Percentiles rank a stretch among this genome's conserved stretches.
phyloP scores from a whole-genome alignment of 2,113 vertebrate genomes.

The Abramis brama region DNA sequence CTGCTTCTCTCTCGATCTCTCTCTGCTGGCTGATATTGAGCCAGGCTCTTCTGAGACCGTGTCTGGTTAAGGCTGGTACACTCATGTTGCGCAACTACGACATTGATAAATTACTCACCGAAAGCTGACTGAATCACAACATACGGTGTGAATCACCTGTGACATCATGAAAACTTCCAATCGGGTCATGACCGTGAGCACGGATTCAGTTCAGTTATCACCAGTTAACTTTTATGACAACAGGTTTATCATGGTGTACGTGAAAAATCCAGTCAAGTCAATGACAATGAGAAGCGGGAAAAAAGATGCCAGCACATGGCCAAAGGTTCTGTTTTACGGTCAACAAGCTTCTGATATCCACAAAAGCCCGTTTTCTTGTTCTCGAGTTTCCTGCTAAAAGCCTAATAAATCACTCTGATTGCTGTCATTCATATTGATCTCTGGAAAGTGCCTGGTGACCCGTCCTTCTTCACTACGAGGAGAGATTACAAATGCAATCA shows the following conservation, averaged over 20 bases:
- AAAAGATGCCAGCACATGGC: neutral
- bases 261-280: neutral
- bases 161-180: neutral
- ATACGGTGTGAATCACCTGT: constrained; percentile 16
- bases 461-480: constrained; percentile 53
- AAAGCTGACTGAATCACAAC: constrained; percentile 31
- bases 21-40: constrained; percentile 58
- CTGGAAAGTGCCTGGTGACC: constrained; percentile 64
- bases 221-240: neutral
- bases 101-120: constrained; percentile 35
- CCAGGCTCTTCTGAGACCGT: constrained; percentile 59
- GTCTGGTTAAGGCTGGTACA: constrained; percentile 44
- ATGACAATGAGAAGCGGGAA: neutral
- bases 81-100: constrained; percentile 41
- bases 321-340: neutral
- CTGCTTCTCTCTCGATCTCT: neutral
- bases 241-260: neutral
- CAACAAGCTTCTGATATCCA: neutral
- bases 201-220: neutral
- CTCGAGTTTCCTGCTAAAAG: constrained; percentile 65
- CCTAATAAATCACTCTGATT: constrained; percentile 67
- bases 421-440: constrained; percentile 70
- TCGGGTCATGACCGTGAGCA: neutral
- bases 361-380: neutral
- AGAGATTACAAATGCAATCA: constrained; percentile 5